Base-by-base conservation (phyloP, 2,797 vertebrate genomes). In the Phrynocephalus guinanensis region DNA sequence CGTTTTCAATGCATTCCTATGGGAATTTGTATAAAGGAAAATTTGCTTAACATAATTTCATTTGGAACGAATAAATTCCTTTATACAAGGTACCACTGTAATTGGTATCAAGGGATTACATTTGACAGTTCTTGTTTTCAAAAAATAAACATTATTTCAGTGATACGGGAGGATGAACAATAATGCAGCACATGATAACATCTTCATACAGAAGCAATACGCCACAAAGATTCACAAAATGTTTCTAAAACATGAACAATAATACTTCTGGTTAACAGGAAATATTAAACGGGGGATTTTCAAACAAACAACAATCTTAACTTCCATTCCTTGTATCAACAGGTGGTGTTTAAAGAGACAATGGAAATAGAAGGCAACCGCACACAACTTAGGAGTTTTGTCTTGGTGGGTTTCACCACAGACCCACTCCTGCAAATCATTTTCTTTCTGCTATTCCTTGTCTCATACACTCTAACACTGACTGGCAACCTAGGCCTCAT, bases 321-420 rank as follows among this genome's bases (percentile, higher is more conserved):
- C 18, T 56, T 16, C 38, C 20, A 22, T 68, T 77, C 28, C 30
- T 20, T 68, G 0, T 63, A 30, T 30, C 48, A 77, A 30, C 30
- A 82, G 84, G 6, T 13, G 6, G 26, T 7, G 24, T 6, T 73
- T 78, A 38, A 33, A 28, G 38, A 78, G 83, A 60, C 0, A 18
- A 93, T 86, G 87, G 85, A 89, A 18, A 85, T 13, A 2, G 28
- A 84, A 67, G n/a, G 33, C 79, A 95, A 93, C 50, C 56, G 52
- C 22, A 91, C 88, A 0, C 2, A 83, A 38, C 67, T 95, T 44
- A 90, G 83, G 1, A 52, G 79, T 2, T 94, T 94, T 77, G 84
- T 93, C 68, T 60, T 94, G 13, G 0, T 93, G 77, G 92, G 93
- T 2, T 94, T 94, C 86, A 92, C 90, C 2, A 83, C 78, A 56